Base-by-base conservation (phyloP, 30 jellyfish, hydroid and myxozoan genomes). In the Cassiopea andromeda region DNA sequence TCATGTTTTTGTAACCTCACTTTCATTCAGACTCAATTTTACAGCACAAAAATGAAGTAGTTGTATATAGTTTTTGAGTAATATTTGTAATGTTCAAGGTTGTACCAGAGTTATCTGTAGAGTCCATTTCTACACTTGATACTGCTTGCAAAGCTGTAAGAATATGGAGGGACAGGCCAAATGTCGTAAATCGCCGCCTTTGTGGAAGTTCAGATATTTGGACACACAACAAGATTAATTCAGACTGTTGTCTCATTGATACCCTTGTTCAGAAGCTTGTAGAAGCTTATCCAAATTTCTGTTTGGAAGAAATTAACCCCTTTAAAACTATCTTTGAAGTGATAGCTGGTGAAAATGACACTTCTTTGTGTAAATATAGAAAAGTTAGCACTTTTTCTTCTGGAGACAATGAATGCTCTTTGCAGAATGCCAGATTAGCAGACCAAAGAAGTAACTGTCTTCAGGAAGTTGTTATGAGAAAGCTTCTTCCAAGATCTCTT, bases 161-260 rank as follows among this genome's bases (percentile, higher is more conserved):
- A n/a, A 50, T 93, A 5, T 93, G 98, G 98, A 72, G 78, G 45
- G 74, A 48, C 48, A 93, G 94, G 50, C 98, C 98, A 48, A 96
- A 93, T 43, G 97, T 93, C 46, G 95, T 85, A 3, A 93, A 93
- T 76, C 80, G 98, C 84, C 59, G 98, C 17, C 87, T 93, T 12
- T 90, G 97, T 80, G 98, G 98, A 2, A 83, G 97, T 79, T 60
- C 84, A 8, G 75, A 84, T 7, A 17, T 93, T 18, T 69, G 90
- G 90, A 83, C 60, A 15, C 17, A 19, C 50, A n/a, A 47, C 60
- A 57, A 10, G 8, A 27, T 4, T 14, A 15, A 27, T 19, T 7
- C 43, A 14, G 19, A 15, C 7, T 4, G 2, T 66, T 14, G 15
- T 66, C 14, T 66, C 0, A 27, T 66, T 6, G 75, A 66, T 15